Evolutionary conservation across 2,888 invertebrate genomes (phyloP).

Genomic region (Halictus ligatus): DNA sequence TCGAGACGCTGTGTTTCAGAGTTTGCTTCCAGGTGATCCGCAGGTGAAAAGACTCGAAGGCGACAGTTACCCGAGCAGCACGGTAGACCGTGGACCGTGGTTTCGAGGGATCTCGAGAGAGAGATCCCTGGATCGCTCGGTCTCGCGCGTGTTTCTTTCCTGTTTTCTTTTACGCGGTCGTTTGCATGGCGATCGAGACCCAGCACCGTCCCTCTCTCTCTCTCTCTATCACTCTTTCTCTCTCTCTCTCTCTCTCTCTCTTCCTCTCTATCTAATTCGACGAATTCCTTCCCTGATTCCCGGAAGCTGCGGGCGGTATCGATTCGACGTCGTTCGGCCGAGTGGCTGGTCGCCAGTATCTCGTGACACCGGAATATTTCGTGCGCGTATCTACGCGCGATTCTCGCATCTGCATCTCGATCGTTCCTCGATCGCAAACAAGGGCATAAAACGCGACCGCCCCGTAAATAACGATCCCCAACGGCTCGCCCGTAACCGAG

Average conservation of each 20-base stretch:
- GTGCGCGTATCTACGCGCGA: slow-evolving; percentile 18
- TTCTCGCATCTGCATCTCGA: slow-evolving; percentile 39
- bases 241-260: slow-evolving; percentile 18
- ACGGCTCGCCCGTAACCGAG: slow-evolving; percentile 30
- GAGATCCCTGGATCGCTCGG: neutral
- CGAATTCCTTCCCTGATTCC: slow-evolving; percentile 60
- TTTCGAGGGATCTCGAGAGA: slow-evolving; percentile 4
- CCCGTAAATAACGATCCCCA: slow-evolving; percentile 40
- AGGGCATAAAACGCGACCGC: slow-evolving; percentile 51
- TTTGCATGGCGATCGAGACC: slow-evolving; percentile 51
- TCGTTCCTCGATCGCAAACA: slow-evolving; percentile 55
- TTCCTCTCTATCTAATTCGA: slow-evolving; percentile 33
- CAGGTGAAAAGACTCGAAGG: neutral
- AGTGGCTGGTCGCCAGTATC: slow-evolving; percentile 47
- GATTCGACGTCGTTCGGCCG: slow-evolving; percentile 62
- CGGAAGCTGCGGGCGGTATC: slow-evolving; percentile 71
- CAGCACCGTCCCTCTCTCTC: neutral
- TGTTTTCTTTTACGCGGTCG: slow-evolving; percentile 34
- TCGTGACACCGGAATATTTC: slow-evolving; percentile 38
- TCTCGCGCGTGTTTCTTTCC: slow-evolving; percentile 9
- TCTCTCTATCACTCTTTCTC: no score
- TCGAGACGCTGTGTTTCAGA: neutral
- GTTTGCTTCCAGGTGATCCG: neutral
- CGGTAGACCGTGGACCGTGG: slow-evolving; percentile 13
- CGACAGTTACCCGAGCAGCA: slow-evolving; percentile 2